Base-by-base conservation (phyloP, 2,113 vertebrate genomes). In the Seriola quinqueradiata region DNA sequence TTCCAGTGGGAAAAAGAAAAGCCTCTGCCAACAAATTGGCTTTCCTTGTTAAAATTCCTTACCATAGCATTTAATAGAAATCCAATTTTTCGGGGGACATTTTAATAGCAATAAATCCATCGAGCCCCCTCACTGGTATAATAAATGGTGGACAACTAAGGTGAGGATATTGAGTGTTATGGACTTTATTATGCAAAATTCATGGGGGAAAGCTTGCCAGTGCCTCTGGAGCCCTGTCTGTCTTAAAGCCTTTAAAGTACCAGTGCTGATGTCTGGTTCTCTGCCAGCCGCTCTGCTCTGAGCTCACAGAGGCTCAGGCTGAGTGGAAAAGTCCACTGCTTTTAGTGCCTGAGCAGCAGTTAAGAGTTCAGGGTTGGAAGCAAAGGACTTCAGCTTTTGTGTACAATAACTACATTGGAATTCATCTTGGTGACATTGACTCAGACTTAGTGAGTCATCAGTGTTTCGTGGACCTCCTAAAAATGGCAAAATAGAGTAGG, bases 31-130 rank as follows among this genome's bases (percentile, higher is more conserved):
- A 76, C 71, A 89, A 86, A 90, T 86, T 66, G 79, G 83, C 76
- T 84, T 78, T 59, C 81, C 89, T 88, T 82, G 81, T 93, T 91
- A 94, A 93, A 93, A 93, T 92, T 94, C 90, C 79, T 91, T 67
- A 46, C 85, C 78, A 77, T 68, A 82, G 90, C 87, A 89, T 92
- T 94, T 91, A 93, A 93, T 94, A 86, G 89, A 91, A 95, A 95
- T 91, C 87, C 89, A 90, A 90, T 92, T 94, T 92, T 85, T 65
- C 28, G 32, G 81, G 77, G 81, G 90, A 84, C 81, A 81, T 92
- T 94, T 92, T 93, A 92, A 92, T 81, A 85, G 75, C 86, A 73
- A 83, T 93, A 90, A 91, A 91, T 91, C 89, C 81, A 74, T 66
- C 63, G 23, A 70, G 81, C 61, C 75, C 80, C 60, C 82, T 75